Evolutionary conservation across 2,888 invertebrate genomes (phyloP).

Genomic region (Horisme vitalbata): DNA sequence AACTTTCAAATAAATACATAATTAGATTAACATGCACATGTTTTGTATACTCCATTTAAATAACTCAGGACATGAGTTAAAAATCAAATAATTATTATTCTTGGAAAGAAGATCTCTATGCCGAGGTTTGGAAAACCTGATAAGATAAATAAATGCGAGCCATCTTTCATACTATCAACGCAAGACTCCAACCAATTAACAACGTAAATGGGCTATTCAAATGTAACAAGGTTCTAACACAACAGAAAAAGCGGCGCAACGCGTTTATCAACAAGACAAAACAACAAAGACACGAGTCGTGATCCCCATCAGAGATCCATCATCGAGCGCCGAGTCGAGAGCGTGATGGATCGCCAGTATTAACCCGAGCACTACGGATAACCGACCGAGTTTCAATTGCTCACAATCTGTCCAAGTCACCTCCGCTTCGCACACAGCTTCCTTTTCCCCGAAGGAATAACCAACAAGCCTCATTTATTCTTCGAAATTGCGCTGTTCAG

Average conservation of each 20-base stretch:
- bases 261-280: slow-evolving; percentile 72
- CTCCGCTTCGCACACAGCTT: slow-evolving; percentile 49
- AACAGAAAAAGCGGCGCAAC: slow-evolving; percentile 59
- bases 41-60: neutral
- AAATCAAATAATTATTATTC: no score
- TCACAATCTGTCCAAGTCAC: slow-evolving; percentile 67
- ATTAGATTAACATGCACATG: slow-evolving; percentile 4
- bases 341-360: slow-evolving; percentile 74
- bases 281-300: slow-evolving; percentile 73
- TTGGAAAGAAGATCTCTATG: no score
- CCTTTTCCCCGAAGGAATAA: slow-evolving; percentile 55
- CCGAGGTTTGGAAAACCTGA: slow-evolving; percentile 1
- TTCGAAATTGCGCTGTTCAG: slow-evolving; percentile 45
- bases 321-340: slow-evolving; percentile 55
- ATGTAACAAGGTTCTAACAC: slow-evolving; percentile 72
- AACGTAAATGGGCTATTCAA: slow-evolving; percentile 66
- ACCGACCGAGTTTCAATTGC: slow-evolving; percentile 64
- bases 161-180: slow-evolving; percentile 49
- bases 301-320: slow-evolving; percentile 77
- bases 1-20: slow-evolving; percentile 24
- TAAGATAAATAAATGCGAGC: slow-evolving; percentile 37
- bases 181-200: slow-evolving; percentile 59
- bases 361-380: slow-evolving; percentile 69
- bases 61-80: no score
- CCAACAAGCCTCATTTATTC: slow-evolving; percentile 51